Evolutionary conservation across 2,797 vertebrate species (phyloP).

Genomic region (Labroides dimidiatus): DNA sequence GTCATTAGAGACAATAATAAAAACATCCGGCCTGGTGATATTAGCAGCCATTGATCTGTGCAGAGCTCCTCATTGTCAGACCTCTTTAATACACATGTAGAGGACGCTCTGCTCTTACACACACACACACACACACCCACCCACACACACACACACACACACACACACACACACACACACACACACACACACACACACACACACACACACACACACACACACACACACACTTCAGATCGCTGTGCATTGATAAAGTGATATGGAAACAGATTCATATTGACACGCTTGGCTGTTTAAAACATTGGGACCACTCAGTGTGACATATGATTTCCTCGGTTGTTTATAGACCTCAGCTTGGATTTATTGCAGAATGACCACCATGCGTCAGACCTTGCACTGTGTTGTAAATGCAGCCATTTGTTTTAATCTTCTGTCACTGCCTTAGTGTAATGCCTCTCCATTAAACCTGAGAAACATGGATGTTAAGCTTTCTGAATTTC

Average conservation of each 20-base stretch:
- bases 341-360: slow-evolving; percentile 49
- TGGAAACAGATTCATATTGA: slow-evolving; percentile 55
- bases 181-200: too few species aligned
- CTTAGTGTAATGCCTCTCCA: slow-evolving; percentile 52
- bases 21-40: slow-evolving; percentile 11
- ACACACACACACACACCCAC: too few species aligned
- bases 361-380: slow-evolving; percentile 58
- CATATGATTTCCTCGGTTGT: slow-evolving; percentile 62
- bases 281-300: slow-evolving; percentile 56
- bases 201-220: too few species aligned
- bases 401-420: slow-evolving; percentile 57
- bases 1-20: slow-evolving; percentile 5
- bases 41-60: slow-evolving; percentile 51
- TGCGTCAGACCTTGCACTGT: slow-evolving; percentile 25
- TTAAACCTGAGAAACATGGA: slow-evolving; percentile 46
- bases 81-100: slow-evolving; percentile 31
- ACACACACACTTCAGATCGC: slow-evolving; percentile 19
- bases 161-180: too few species aligned
- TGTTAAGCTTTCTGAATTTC: slow-evolving; percentile 38
- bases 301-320: slow-evolving; percentile 52
- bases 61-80: slow-evolving; percentile 29
- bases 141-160: too few species aligned
- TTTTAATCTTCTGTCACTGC: slow-evolving; percentile 48
- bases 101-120: slow-evolving; percentile 25
- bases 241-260: slow-evolving; percentile 58